Percentiles rank a stretch among this genome's conserved stretches.
Conservation (phyloP, 2,888 invertebrate species). For the Andrena bicolor region DNA sequence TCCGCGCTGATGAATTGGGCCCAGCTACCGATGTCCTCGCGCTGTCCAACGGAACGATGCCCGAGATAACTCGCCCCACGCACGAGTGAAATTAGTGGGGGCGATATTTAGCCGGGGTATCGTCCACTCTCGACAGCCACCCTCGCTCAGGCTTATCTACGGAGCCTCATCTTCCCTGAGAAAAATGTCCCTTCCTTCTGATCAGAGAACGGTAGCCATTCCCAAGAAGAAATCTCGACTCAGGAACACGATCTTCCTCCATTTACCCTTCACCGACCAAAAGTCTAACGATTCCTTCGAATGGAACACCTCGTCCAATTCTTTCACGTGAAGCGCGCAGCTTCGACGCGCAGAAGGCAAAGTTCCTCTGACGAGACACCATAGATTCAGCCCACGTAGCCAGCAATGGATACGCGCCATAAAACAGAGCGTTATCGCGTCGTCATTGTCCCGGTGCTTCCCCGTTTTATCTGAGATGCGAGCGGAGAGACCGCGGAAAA, state of each 20-base stretch:
- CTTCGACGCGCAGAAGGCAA: slow-evolving; percentile 11
- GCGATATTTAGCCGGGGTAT: slow-evolving; percentile 76
- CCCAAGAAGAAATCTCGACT: background rate
- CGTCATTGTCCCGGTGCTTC: slow-evolving; percentile 64
- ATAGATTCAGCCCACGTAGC: slow-evolving; percentile 64
- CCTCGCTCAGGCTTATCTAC: slow-evolving; percentile 79
- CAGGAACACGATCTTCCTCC: background rate
- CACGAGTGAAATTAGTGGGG: slow-evolving; percentile 68
- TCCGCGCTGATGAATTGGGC: slow-evolving; percentile 20
- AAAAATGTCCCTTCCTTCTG: slow-evolving; percentile 77
- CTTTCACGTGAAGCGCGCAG: background rate
- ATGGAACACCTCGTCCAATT: background rate
- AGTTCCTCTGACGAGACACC: slow-evolving; percentile 48
- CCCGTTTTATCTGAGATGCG: slow-evolving; percentile 60
- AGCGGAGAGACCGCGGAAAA: slow-evolving; percentile 35
- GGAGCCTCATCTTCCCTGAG: slow-evolving; percentile 73
- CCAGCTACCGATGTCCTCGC: slow-evolving; percentile 23
- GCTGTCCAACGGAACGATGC: slow-evolving; percentile 28
- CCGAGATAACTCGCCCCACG: slow-evolving; percentile 46
- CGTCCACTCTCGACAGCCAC: slow-evolving; percentile 75
- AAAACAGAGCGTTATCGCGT: slow-evolving; percentile 71
- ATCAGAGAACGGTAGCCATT: slow-evolving; percentile 75
- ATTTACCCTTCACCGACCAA: background rate
- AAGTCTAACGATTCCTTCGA: background rate
- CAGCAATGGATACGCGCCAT: slow-evolving; percentile 59